These are phyloP conservation scores for Halcyon senegalensis DNA, from an alignment of 2,113 vertebrate genomes.

Conservation along the genomic window DNA sequence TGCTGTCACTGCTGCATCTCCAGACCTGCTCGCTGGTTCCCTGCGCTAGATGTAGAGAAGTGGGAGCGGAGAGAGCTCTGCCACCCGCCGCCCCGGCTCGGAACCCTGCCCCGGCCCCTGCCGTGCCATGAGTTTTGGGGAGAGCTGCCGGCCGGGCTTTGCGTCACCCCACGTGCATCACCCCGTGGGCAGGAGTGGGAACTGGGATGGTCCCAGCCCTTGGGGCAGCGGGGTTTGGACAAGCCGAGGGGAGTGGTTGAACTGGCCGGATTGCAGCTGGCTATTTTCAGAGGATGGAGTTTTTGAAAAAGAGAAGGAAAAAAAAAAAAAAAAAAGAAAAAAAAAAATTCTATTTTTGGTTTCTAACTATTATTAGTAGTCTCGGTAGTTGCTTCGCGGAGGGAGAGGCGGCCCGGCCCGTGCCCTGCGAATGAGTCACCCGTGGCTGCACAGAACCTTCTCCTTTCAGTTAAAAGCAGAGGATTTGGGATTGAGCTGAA, in stretches of 20 bases:
- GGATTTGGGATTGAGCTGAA: background rate
- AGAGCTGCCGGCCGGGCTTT: background rate
- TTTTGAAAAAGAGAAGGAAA: background rate
- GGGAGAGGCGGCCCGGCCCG: background rate
- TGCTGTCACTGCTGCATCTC: constrained; percentile 37
- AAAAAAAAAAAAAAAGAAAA: background rate
- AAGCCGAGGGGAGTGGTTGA: constrained; percentile 9
- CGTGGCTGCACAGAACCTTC: background rate
- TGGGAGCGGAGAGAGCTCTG: background rate
- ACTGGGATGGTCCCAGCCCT: background rate
- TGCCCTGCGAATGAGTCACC: background rate
- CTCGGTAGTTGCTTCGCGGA: background rate
- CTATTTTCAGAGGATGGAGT: constrained; percentile 46
- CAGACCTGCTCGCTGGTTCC: background rate
- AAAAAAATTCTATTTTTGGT: constrained; percentile 28
- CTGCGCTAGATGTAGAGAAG: background rate
- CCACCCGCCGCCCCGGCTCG: background rate
- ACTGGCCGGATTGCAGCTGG: constrained; percentile 35
- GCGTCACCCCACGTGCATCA: background rate
- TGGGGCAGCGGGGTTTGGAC: background rate
- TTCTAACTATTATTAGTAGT: constrained; percentile 51
- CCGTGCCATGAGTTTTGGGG: background rate
- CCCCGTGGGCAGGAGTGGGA: no score
- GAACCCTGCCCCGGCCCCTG: background rate
- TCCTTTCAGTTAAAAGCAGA: background rate